A percentile compares a stretch with the other conserved stretches of the same genome.
Conservation (phyloP, 2,797 vertebrate genomes). For the Aulostomus chinensis region DNA sequence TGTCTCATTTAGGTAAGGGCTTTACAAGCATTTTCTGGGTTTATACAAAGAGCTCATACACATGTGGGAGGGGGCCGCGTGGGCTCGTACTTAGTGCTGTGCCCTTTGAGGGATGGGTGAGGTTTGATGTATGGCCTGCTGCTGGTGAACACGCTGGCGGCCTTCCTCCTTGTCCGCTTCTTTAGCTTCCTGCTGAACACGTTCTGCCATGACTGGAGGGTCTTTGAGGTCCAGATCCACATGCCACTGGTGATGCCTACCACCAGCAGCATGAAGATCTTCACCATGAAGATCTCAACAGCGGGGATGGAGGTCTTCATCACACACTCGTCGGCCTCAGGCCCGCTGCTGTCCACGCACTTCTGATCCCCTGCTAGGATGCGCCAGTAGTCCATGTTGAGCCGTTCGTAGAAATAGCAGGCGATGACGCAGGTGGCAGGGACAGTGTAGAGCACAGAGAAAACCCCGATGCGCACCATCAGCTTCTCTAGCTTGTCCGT, state of each 20-base stretch:
- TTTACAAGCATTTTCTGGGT: constrained; percentile 47
- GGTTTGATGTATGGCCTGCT: constrained; percentile 91
- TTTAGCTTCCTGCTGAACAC: constrained; percentile 91
- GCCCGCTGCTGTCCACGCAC: constrained; percentile 75
- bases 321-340: constrained; percentile 84
- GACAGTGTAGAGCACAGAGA: constrained; percentile 95
- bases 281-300: constrained; percentile 97
- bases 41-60: constrained; percentile 79
- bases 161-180: constrained; percentile 90
- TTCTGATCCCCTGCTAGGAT: constrained; percentile 83
- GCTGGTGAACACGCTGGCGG: constrained; percentile 88
- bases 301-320: constrained; percentile 93
- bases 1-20: constrained; percentile 59
- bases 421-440: constrained; percentile 97
- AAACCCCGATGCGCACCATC: constrained; percentile 97
- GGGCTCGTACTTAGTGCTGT: constrained; percentile 88
- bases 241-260: constrained; percentile 98
- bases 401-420: constrained; percentile 96
- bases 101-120: constrained; percentile 88
- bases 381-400: constrained; percentile 96
- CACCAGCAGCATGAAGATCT: constrained; percentile 96
- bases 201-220: constrained; percentile 95
- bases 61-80: constrained; percentile 88
- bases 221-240: constrained; percentile 99
- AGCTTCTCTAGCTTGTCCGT: constrained; percentile 96